These are phyloP conservation scores for Oryzias sinensis DNA, from an alignment of 2,797 vertebrate genomes.

Conservation along the genomic window DNA sequence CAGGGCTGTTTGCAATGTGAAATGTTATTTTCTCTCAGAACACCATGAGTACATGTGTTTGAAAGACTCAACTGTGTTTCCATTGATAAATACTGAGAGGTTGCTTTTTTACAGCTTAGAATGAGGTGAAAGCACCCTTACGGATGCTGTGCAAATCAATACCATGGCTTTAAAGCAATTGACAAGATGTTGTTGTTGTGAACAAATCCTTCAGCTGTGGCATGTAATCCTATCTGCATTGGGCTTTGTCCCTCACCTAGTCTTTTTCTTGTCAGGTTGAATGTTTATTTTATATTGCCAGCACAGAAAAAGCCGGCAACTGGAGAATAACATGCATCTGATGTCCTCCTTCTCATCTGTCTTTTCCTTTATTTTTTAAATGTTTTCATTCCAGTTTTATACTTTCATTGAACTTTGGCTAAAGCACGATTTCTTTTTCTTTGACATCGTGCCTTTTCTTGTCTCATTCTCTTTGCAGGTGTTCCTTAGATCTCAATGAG, in stretches of 20 bases:
- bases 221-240: slow-evolving; percentile 55
- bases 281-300: slow-evolving; percentile 54
- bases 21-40: slow-evolving; percentile 41
- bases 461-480: slow-evolving; percentile 6
- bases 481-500: slow-evolving; percentile 34
- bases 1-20: slow-evolving; percentile 14
- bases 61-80: slow-evolving; percentile 47
- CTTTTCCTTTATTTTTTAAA: slow-evolving; percentile 28
- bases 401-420: slow-evolving; percentile 40
- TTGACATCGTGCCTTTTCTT: slow-evolving; percentile 16
- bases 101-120: slow-evolving; percentile 48
- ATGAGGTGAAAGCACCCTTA: slow-evolving; percentile 37
- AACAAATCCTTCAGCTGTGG: slow-evolving; percentile 62
- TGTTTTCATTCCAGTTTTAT: slow-evolving; percentile 30
- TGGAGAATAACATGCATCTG: slow-evolving; percentile 33
- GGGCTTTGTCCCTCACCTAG: slow-evolving; percentile 49
- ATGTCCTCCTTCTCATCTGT: slow-evolving; percentile 39
- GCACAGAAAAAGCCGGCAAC: slow-evolving; percentile 35
- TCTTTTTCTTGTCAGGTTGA: slow-evolving; percentile 55
- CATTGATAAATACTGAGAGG: slow-evolving; percentile 56
- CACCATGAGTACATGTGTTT: slow-evolving; percentile 37
- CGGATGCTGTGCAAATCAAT: slow-evolving; percentile 56
- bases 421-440: slow-evolving; percentile 20
- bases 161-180: slow-evolving; percentile 61
- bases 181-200: slow-evolving; percentile 67